A percentile compares a stretch with the other conserved stretches of the same genome.
Evolutionary conservation across 2,888 invertebrate genomes (phyloP).

Genomic region (Dolomedes plantarius): DNA sequence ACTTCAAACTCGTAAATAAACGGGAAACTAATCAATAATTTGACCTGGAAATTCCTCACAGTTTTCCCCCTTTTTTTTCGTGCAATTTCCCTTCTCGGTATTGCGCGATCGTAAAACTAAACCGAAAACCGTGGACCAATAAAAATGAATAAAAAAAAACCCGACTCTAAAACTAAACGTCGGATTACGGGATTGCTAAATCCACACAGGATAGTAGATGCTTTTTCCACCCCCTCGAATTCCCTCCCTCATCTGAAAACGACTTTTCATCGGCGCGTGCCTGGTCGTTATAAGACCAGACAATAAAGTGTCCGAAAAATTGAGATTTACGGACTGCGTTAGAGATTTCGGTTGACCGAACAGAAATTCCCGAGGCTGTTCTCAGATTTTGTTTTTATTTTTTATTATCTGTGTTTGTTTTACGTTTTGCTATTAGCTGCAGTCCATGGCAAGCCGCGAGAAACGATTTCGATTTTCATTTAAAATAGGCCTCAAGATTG

Average conservation of each 20-base stretch:
- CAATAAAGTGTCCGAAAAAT: slow-evolving; percentile 75
- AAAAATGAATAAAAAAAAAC: slow-evolving; percentile 40
- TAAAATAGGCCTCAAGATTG: no score
- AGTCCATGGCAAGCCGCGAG: no score
- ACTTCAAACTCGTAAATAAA: no score
- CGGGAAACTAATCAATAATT: background rate
- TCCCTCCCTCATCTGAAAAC: slow-evolving; percentile 12
- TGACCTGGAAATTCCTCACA: background rate
- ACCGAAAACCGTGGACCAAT: slow-evolving; percentile 53
- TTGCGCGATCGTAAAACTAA: slow-evolving; percentile 42
- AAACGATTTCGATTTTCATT: no score
- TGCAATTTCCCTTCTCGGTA: background rate
- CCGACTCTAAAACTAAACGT: slow-evolving; percentile 59
- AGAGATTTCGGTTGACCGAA: background rate
- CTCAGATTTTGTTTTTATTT: no score
- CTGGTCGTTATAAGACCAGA: slow-evolving; percentile 2
- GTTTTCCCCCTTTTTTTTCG: background rate
- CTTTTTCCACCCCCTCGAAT: background rate
- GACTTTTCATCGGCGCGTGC: background rate
- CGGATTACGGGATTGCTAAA: slow-evolving; percentile 41
- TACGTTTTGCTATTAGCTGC: no score
- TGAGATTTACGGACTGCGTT: slow-evolving; percentile 75
- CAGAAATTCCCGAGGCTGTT: no score
- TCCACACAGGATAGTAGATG: slow-evolving; percentile 10
- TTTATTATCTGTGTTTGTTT: no score